phyloP scores from a whole-genome alignment of 2,113 vertebrate species.

The Phylloscopus trochiloides region DNA sequence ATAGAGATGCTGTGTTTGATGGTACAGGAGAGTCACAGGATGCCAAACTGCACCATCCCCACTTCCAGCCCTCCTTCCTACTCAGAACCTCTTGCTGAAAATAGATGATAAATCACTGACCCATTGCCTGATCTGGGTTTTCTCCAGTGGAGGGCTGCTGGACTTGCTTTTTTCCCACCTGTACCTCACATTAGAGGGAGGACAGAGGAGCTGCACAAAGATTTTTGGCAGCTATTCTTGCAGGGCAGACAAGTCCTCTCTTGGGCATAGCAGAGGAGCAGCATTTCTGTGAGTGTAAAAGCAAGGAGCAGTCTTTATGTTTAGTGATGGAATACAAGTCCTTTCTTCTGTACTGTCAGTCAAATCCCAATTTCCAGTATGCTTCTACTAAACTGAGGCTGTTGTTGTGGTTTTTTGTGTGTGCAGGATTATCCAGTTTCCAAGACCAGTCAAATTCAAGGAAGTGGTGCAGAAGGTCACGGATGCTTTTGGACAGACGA shows the following conservation, averaged over 20 bases:
- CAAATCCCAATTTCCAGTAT: neutral
- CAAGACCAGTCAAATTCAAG: slow-evolving; percentile 85
- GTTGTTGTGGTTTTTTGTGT: neutral
- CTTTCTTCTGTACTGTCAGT: neutral
- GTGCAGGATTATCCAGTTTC: slow-evolving; percentile 86
- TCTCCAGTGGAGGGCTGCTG: neutral
- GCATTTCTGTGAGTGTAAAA: neutral
- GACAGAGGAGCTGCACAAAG: neutral
- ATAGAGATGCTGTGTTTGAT: neutral
- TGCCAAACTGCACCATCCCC: neutral
- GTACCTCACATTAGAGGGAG: neutral
- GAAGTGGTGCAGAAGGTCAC: slow-evolving; percentile 89
- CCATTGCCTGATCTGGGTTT: neutral
- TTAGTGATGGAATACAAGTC: neutral
- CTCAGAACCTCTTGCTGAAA: neutral
- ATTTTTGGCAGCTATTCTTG: neutral
- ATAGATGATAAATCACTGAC: neutral
- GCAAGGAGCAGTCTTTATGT: neutral
- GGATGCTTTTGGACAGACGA: slow-evolving; percentile 88
- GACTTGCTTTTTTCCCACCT: neutral
- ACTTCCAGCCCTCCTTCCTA: neutral
- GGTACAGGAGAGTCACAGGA: neutral
- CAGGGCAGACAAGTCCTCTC: neutral
- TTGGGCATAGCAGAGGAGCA: neutral
- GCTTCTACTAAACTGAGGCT: neutral